Base-by-base conservation (phyloP, 2,888 invertebrate genomes). In the Xylophagus ater region DNA sequence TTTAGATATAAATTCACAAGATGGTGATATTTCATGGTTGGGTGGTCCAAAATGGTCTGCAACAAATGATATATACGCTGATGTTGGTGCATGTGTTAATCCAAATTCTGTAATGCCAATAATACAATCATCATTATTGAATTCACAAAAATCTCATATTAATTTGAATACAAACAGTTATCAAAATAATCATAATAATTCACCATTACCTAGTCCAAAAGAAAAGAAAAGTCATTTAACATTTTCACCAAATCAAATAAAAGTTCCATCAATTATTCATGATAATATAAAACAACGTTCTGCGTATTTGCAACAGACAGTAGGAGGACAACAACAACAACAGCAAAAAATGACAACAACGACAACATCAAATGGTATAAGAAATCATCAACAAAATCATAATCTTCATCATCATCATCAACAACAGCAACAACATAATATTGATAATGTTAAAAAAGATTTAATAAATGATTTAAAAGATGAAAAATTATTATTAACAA, bases 81-180 rank as follows among this genome's bases (percentile, higher is more conserved):
- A 85, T 47, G 79, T 89, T 75, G 90, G 65, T 0, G 65, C 63
- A 3, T 65, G 65, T 40, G 65, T 90, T 4, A 89, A 90, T 66
- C 90, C 90, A 4, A 88, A 86, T 56, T 85, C 84, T 18, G 88
- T 89, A 29, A 82, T 89, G 79, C 89, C 90, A 2, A 70, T 81
- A 25, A 74, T 81, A 47, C 74, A 76, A 42, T 68, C 69, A 15
- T 57, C 69, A 24, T 52, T 57, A 34, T 29, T 58, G 26, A 53
- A 56, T 37, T 56, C 57, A 24, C 56, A 57, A n/a, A 57, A 57
- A 49, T 50, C 52, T 28, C 58, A 55, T 44, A 53, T 59, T 4
- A 59, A 59, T 48, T 52, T 56, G 24, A 58, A 49, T 45, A 49
- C 51, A 23, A 43, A 42, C 19, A 45, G 40, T 17, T 43, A 40